Base-by-base conservation (phyloP, 2,797 vertebrate genomes). In the Chelidonichthys spinosus region DNA sequence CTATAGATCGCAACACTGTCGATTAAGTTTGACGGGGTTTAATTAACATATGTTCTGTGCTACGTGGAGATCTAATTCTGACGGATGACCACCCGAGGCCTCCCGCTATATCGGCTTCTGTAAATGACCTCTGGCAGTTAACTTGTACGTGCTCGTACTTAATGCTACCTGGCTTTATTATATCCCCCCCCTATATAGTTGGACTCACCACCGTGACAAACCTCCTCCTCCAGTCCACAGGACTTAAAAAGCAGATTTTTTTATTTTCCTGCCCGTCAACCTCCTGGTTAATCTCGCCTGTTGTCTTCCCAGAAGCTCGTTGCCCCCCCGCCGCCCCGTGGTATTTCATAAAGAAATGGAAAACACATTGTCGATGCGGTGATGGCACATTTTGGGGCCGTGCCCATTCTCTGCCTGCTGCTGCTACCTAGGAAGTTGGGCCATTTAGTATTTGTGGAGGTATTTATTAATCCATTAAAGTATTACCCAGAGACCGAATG, bases 381-480 rank as follows among this genome's bases (percentile, higher is more conserved):
- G 74, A 84, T 74, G 80, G 66, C 59, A 76, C 72, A 75, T 70
- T 79, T 73, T 87, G 73, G 42, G 79, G 36, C 61, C n/a, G 11
- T 84, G 75, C 79, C 25, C 80, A 84, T 85, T 77, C 40, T 39
- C 13, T 46, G 58, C 64, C 76, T 76, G 63, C 72, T 87, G 72
- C 63, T 74, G 76, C 85, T 89, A 76, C 84, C 59, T 40, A 68
- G 65, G 83, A 86, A 83, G 81, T 87, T 74, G 17, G 62, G 61
- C 78, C 79, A 85, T 88, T 79, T 76, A 69, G 68, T 79, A 44
- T 88, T 85, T 87, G 79, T 72, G 35, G 64, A 87, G 76, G 85
- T 86, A 88, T 91, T 91, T 89, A 90, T 89, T 85, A 84, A 86
- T 85, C 79, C 72, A 87, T 89, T 89, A 82, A 84, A 80, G 79